Evolutionary conservation across 2,113 vertebrate species (phyloP), one percentile per base, ranked within the genome.

Genomic region (Marcusenius ussheri): DNA sequence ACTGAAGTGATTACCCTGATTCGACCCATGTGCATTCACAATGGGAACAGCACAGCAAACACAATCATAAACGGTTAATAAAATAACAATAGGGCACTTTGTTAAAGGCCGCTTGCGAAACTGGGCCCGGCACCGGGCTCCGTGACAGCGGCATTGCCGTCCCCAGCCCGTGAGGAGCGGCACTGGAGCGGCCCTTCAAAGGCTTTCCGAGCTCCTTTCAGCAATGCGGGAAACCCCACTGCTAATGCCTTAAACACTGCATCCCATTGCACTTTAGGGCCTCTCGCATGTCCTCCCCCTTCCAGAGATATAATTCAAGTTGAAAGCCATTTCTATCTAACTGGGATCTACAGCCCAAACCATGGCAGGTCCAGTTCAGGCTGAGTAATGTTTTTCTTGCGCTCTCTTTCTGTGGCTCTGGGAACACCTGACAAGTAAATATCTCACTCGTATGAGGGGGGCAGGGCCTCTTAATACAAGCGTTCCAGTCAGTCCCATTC

Each of bases 51-150:
- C 77, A 84, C 89, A 39, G 51, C 70, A 62, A 89, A 85, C 89
- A 85, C 80, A 85, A 84, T 89, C 89, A 89, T 46, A 89, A 89
- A 89, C 77, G 89, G 49, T 46, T 89, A 89, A 56, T 89, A 85
- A 84, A 89, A 84, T 47, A 62, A 84, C 89, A 84, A 89, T 62
- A 85, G 89, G 74, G 13, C 19, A 62, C 89, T 84, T 84, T 89
- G 50, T 85, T 53, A 50, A 89, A 50, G 70, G 49, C 74, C 21
- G 47, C 74, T 89, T 83, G 89, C 77, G 51, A 56, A 53, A 89
- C 35, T 8, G 66, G 42, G 89, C 66, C 56, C 39, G 10, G 35
- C 42, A n/a, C 45, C 35, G 13, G 50, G 31, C 74, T 89, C 74
- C 13, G 45, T 89, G 77, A 51, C 11, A 24, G 0, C 50, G 7